Evolutionary conservation across 2,888 invertebrate genomes (phyloP).

Genomic region (Ommatoiulus sabulosus): DNA sequence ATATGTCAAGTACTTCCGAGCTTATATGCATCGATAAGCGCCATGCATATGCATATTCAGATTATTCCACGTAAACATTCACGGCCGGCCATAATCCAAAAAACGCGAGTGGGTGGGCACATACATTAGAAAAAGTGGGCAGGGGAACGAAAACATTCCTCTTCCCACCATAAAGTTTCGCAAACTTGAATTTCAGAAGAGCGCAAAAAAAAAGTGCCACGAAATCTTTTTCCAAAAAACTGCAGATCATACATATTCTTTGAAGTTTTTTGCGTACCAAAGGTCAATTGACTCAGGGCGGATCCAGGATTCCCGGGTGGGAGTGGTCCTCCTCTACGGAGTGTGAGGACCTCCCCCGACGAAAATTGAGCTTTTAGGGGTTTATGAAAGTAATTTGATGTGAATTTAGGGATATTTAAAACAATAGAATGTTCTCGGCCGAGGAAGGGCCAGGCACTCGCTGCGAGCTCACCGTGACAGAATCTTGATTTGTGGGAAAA

Average conservation of each 20-base stretch:
- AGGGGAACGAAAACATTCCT: not conserved
- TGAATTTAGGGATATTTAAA: slow-evolving; percentile 21
- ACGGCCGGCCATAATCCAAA: slow-evolving; percentile 29
- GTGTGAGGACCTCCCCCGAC: slow-evolving; percentile 30
- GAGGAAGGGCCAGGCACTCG: not conserved
- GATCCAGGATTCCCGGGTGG: not conserved
- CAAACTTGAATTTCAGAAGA: not conserved
- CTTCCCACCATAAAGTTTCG: not conserved
- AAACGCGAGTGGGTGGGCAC: slow-evolving; percentile 7
- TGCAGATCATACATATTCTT: not conserved
- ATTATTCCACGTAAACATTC: slow-evolving; percentile 6
- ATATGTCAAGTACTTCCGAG: slow-evolving; percentile 15
- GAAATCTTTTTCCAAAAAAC: not conserved
- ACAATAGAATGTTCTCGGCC: not conserved
- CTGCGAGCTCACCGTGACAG: not conserved
- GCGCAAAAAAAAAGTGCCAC: not conserved
- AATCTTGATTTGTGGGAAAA: slow-evolving; percentile 31
- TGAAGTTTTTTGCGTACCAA: not conserved
- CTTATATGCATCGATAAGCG: slow-evolving; percentile 6
- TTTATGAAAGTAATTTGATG: not conserved
- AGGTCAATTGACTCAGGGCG: slow-evolving; percentile 39
- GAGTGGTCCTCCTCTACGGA: not conserved
- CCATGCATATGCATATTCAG: slow-evolving; percentile 39
- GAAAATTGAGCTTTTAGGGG: not conserved
- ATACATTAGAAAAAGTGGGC: not conserved